These are phyloP conservation scores for Aphaenogaster ashmeadi DNA, from an alignment of 1,140 invertebrate genomes.

Conservation along the genomic window DNA sequence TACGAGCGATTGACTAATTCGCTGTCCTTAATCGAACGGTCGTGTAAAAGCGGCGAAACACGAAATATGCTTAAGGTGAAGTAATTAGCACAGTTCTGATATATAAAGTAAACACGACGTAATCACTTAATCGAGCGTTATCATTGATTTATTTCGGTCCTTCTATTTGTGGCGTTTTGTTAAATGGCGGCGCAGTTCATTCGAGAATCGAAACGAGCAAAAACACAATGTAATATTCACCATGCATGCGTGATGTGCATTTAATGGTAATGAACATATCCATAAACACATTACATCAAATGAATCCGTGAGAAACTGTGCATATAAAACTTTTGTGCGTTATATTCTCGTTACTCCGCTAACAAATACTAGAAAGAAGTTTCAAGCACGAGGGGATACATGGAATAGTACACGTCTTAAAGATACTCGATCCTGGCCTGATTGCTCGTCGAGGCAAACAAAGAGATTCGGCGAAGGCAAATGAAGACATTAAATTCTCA, in stretches of 20 bases:
- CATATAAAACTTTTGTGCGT: not conserved
- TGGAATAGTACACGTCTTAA: not conserved
- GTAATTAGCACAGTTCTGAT: not conserved
- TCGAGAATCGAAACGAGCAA: not conserved
- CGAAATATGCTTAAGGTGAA: not conserved
- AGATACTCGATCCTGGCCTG: not conserved
- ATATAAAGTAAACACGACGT: not conserved
- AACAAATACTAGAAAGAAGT: not conserved
- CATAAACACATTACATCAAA: not conserved
- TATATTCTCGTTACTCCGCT: not conserved
- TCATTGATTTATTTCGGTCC: constrained; percentile 18
- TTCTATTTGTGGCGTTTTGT: constrained; percentile 25
- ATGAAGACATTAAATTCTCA: constrained; percentile 5
- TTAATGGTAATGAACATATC: constrained; percentile 29
- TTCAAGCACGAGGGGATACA: not conserved
- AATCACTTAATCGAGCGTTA: constrained; percentile 13
- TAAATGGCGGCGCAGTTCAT: not conserved
- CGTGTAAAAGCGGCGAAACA: not conserved
- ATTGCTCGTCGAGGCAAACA: not conserved
- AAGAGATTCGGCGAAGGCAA: not conserved
- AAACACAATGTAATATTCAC: constrained; percentile 7
- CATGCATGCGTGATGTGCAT: not conserved
- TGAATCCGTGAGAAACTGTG: constrained; percentile 2
- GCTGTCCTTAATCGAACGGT: no score
- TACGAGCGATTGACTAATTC: not conserved